Conservation (phyloP, 2,888 invertebrate genomes). For the Synergus japonicus region DNA sequence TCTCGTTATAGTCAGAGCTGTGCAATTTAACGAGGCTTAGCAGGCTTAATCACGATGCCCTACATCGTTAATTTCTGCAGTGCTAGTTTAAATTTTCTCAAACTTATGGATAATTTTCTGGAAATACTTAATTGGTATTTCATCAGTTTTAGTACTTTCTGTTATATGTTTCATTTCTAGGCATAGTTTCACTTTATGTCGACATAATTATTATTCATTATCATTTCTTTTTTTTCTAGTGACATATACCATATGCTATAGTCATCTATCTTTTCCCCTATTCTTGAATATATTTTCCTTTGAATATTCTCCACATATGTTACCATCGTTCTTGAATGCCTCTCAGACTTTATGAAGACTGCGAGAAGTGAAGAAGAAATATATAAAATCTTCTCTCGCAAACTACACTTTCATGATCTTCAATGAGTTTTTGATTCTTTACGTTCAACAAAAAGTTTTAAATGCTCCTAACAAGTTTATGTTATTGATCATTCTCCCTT, state of each 20-base stretch:
- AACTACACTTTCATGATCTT: not conserved
- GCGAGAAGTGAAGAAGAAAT: conserved; percentile 14
- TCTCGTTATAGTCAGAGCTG: not conserved
- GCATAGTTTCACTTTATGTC: not conserved
- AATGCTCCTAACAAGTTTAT: not conserved
- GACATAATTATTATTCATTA: not conserved
- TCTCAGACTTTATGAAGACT: conserved; percentile 15
- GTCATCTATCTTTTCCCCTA: not conserved
- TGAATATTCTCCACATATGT: conserved; percentile 26
- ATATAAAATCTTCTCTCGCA: conserved; percentile 15
- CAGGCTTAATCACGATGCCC: conserved; percentile 23
- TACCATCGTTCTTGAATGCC: conserved; percentile 19
- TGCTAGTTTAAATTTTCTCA: not conserved
- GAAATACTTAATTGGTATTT: not conserved
- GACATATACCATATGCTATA: not conserved
- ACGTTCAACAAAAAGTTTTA: not conserved
- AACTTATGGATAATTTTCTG: not conserved
- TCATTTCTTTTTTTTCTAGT: not conserved
- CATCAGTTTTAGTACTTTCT: not conserved
- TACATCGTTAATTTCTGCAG: not conserved
- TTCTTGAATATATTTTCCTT: conserved; percentile 21
- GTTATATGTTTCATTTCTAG: no score
- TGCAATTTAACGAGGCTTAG: conserved; percentile 19
- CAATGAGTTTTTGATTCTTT: not conserved
- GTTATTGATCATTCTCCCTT: not conserved